phyloP scores from a whole-genome alignment of 1,140 invertebrate genomes.

The Bombus picipes region DNA sequence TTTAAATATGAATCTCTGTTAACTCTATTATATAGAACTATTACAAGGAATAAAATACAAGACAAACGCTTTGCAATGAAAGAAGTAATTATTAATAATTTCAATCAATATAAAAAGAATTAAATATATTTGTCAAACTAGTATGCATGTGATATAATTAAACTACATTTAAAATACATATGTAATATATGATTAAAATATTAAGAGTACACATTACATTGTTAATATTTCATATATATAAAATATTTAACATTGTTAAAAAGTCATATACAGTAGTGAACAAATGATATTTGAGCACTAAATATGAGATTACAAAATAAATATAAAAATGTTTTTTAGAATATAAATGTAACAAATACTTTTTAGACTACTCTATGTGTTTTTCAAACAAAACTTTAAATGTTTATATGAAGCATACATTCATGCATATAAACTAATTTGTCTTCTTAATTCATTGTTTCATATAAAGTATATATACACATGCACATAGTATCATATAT shows the following conservation, averaged over 20 bases:
- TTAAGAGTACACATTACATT: neutral
- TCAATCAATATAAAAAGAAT: constrained; percentile 7
- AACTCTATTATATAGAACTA: constrained; percentile 47
- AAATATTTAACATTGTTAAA: neutral
- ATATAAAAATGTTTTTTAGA: neutral
- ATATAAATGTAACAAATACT: neutral
- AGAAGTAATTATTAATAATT: constrained; percentile 1
- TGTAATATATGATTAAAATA: neutral
- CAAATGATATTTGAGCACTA: neutral
- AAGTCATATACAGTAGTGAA: neutral
- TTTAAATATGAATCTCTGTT: constrained; percentile 13
- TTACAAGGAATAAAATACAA: constrained; percentile 48
- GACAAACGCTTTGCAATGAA: constrained; percentile 27
- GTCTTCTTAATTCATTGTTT: constrained; percentile 12
- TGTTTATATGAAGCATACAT: constrained; percentile 6
- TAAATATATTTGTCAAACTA: constrained; percentile 6
- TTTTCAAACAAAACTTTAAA: constrained; percentile 12
- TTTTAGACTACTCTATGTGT: neutral
- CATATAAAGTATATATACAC: neutral
- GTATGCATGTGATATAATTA: constrained; percentile 4
- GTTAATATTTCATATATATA: constrained; percentile 1
- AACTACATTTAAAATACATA: neutral
- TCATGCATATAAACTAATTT: constrained; percentile 28
- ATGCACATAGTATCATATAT: neutral
- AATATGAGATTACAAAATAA: constrained; percentile 16